A percentile compares a stretch with the other conserved stretches of the same genome.
Evolutionary conservation across 2,113 vertebrate species (phyloP).

Genomic region (Cynocephalus volans): DNA sequence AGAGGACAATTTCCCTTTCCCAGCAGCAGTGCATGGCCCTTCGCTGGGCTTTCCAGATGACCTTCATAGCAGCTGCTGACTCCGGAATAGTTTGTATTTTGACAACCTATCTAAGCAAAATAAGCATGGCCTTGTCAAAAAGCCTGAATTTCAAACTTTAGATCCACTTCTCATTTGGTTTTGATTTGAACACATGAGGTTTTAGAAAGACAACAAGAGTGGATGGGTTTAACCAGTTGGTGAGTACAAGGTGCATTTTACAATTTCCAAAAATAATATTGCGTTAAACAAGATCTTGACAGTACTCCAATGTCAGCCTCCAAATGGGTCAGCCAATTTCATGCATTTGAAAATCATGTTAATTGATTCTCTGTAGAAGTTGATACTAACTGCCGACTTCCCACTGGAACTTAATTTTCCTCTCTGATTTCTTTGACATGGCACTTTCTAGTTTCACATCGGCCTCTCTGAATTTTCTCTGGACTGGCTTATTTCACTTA

Average conservation of each 20-base stretch:
- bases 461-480: background rate
- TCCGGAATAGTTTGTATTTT: conserved; percentile 53
- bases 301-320: conserved; percentile 1
- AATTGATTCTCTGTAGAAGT: background rate
- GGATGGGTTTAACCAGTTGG: background rate
- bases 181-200: conserved; percentile 19
- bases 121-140: background rate
- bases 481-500: background rate
- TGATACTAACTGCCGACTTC: background rate
- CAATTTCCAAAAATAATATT: background rate
- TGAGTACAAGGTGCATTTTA: background rate
- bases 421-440: background rate
- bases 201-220: background rate
- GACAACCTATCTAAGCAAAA: conserved; percentile 50
- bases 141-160: background rate
- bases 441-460: background rate
- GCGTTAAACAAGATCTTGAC: background rate
- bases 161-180: background rate
- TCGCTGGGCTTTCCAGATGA: conserved; percentile 64
- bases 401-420: background rate
- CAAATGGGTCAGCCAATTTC: background rate
- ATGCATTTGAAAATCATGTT: background rate
- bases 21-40: conserved; percentile 59
- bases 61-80: background rate
- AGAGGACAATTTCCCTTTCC: conserved; percentile 78